Percentiles rank a stretch among this genome's conserved stretches.
These are phyloP conservation scores for Microvelia longipes DNA, from an alignment of 1,140 invertebrate species.

Conservation along the genomic window DNA sequence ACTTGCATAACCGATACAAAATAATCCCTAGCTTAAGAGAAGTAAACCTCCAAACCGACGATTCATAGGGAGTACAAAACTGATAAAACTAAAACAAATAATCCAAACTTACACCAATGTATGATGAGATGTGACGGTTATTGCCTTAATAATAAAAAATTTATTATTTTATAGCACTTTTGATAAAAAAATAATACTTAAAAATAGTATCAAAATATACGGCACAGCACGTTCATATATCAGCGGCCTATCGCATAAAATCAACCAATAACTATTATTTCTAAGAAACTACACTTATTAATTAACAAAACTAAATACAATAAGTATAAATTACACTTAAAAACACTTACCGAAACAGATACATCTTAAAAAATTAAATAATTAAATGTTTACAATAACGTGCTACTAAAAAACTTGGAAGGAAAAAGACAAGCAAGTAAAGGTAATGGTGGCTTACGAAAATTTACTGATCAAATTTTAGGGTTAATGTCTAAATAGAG, in stretches of 20 bases:
- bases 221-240: not conserved
- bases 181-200: not conserved
- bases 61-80: not conserved
- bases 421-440: not conserved
- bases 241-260: not conserved
- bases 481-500: too few species aligned
- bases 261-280: not conserved
- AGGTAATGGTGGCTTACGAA: not conserved
- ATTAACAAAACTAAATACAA: not conserved
- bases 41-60: not conserved
- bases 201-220: not conserved
- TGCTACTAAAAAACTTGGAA: not conserved
- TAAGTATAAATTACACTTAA: not conserved
- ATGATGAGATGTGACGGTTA: too few species aligned
- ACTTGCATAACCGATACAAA: too few species aligned
- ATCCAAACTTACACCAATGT: too few species aligned
- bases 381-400: conserved; percentile 2
- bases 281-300: not conserved
- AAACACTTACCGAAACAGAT: not conserved
- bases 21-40: not conserved
- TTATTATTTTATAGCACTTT: not conserved
- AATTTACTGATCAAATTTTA: too few species aligned
- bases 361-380: conserved; percentile 1
- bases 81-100: too few species aligned
- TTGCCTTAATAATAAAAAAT: not conserved